Base-by-base conservation (phyloP, 1,140 invertebrate species). In the Linepithema humile region DNA sequence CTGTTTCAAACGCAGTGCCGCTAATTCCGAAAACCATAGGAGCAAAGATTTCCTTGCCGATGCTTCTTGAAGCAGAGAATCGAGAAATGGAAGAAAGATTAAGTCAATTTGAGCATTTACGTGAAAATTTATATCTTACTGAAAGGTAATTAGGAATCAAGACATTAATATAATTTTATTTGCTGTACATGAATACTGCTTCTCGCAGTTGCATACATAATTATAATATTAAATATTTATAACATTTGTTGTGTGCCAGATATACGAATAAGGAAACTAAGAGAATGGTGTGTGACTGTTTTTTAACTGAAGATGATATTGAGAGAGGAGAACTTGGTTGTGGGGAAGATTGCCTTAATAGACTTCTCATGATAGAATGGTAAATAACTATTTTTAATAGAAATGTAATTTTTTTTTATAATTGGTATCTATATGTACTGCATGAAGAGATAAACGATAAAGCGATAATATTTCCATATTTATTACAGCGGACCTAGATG, bases 331-430 rank as follows among this genome's bases (percentile, higher is more conserved):
- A 98, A 93, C 94, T 96, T 35, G 98, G 98, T 43, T 99, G 99
- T 95, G 98, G 98, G 0, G 98, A 98, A 91, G 98, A 99, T 94
- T 99, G 99, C 95, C 96, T 99, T 5, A 99, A 99, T 95, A 96
- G 98, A 92, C 96, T 99, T 92, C 96, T 99, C 5, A 98, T 99
- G 97, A 99, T 99, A 93, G 99, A 99, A 96, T 99, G 99, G 98
- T 98, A 95, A 95, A 92, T 70, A 59, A 87, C 67, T 35, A 43
- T 65, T 74, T 78, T 82, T 50, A 78, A 55, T 77, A 87, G 73
- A n/a, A n/a, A n/a, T n/a, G n/a, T 5, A 43, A 73, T 59, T 50
- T 15, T 60, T 17, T 29, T 67, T 85, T 78, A 73, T 70, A 48
- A 53, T 73, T 74, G 73, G 32, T 29, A 10, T 74, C 5, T 50